Conservation (phyloP, 37 sponge, comb jelly and placozoan genomes). For the Tethya wilhelma region DNA sequence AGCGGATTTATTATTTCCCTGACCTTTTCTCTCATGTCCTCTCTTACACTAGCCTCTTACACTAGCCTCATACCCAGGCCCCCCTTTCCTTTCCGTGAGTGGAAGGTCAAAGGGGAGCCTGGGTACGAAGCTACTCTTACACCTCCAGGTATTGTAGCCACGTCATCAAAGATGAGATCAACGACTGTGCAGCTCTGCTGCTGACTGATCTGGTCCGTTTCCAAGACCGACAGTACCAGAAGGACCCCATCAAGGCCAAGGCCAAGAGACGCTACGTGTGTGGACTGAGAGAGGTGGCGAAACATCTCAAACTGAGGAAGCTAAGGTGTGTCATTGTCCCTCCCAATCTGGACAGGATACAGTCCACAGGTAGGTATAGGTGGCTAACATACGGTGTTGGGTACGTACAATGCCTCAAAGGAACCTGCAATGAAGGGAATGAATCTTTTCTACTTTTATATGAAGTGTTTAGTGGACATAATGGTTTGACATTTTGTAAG, state of each 20-base stretch:
- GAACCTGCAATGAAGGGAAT: no score
- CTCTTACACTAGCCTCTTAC: not conserved
- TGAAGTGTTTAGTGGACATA: no score
- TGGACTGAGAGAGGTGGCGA: conserved; percentile 90
- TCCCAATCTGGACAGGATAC: conserved; percentile 88
- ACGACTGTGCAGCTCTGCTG: conserved; percentile 38
- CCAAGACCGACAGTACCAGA: conserved; percentile 76
- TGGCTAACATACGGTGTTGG: no score
- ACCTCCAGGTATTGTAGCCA: conserved; percentile 83
- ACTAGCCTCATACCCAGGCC: not conserved
- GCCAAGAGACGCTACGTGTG: conserved; percentile 67
- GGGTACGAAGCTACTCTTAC: not conserved
- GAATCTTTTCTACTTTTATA: no score
- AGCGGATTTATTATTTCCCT: no score
- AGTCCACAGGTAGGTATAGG: conserved; percentile 79
- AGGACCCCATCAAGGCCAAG: conserved; percentile 70
- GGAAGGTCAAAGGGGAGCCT: not conserved
- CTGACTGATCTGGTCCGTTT: conserved; percentile 73
- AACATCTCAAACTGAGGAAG: conserved; percentile 80
- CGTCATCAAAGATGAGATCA: conserved; percentile 65
- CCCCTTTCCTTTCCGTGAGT: not conserved
- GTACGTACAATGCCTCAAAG: no score
- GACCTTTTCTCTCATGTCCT: not conserved
- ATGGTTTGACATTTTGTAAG: no score
- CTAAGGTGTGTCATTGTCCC: conserved; percentile 90